phyloP scores from a whole-genome alignment of 2,113 vertebrate genomes.

The Scalopus aquaticus region DNA sequence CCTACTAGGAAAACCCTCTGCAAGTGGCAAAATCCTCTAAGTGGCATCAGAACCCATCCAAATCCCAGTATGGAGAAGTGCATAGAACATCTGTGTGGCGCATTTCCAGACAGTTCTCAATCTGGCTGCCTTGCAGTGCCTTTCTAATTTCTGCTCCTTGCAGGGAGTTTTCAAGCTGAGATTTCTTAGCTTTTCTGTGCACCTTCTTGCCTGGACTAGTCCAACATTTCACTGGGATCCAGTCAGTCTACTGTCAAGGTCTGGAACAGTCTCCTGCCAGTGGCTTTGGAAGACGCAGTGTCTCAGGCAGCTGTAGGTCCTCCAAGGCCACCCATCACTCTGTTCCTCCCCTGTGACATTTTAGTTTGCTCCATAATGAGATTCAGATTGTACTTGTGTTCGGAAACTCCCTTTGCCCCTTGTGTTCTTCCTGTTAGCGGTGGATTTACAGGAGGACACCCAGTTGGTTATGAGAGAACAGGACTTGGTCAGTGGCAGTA shows the following conservation, averaged over 20 bases:
- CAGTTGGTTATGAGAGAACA: not conserved
- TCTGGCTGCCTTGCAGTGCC: no score
- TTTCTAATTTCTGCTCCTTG: not conserved
- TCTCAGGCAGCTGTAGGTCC: not conserved
- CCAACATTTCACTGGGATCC: not conserved
- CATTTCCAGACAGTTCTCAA: not conserved
- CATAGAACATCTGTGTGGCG: not conserved
- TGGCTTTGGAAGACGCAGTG: not conserved
- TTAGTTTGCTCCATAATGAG: not conserved
- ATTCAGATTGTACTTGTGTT: not conserved
- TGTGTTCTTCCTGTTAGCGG: not conserved
- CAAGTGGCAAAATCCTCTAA: not conserved
- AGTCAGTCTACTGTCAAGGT: not conserved
- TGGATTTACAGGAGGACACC: not conserved
- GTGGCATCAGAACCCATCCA: not conserved
- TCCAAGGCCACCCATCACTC: not conserved
- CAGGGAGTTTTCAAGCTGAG: not conserved
- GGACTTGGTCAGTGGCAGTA: conserved; percentile 17
- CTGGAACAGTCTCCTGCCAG: fast-evolving
- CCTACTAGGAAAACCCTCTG: not conserved
- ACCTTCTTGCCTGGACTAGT: not conserved
- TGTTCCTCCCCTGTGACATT: not conserved
- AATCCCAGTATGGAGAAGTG: not conserved
- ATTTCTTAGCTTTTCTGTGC: not conserved
- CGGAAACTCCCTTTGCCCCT: not conserved